Evolutionary conservation across 2,888 invertebrate species (phyloP), one percentile per base, ranked within the genome.

Genomic region (Belgica antarctica): DNA sequence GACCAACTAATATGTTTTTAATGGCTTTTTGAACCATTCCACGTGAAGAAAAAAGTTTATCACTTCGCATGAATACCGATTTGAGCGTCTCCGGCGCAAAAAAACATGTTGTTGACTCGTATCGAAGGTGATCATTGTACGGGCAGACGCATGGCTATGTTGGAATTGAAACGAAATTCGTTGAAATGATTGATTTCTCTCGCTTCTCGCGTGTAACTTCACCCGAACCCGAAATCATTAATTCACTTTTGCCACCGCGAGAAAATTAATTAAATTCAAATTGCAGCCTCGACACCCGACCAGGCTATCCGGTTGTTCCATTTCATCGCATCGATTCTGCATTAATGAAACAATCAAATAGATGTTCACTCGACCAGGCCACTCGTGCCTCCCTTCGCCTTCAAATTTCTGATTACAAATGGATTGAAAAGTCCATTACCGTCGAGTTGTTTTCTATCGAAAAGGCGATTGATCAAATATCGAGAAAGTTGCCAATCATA

Each of bases 401-500:
- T 59, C 59, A 59, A n/a, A 59, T 59, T 27, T 59, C 59, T 15
- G 25, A 52, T 52, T 52, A 22, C 52, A 52, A 52, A 52, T 52
- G 52, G 3, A 52, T 52, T 22, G 52, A 8, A 52, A 52, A 59
- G 59, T 59, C 59, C 59, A 59, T 59, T 59, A 59, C 59, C 27
- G n/a, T n/a, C 22, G 25, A 59, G 27, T 59, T 59, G 52, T 52
- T 52, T 12, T 52, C n/a, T 19, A 52, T 52, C 52, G 22, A 10
- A 52, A 41, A 52, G 15, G 12, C 41, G 12, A n/a, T 46, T 46
- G 46, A 46, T 46, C 46, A 57, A 57, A 22, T n/a, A 25, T 25
- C 10, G 59, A 25, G 27, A 59, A 59, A 59, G 59, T 59, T 59
- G 59, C 59, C 59, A 59, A 59, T 59, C 59, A 59, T 12, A n/a